Evolutionary conservation across 1,140 invertebrate genomes (phyloP).

Genomic region (Lepidotrigona ventralis): DNA sequence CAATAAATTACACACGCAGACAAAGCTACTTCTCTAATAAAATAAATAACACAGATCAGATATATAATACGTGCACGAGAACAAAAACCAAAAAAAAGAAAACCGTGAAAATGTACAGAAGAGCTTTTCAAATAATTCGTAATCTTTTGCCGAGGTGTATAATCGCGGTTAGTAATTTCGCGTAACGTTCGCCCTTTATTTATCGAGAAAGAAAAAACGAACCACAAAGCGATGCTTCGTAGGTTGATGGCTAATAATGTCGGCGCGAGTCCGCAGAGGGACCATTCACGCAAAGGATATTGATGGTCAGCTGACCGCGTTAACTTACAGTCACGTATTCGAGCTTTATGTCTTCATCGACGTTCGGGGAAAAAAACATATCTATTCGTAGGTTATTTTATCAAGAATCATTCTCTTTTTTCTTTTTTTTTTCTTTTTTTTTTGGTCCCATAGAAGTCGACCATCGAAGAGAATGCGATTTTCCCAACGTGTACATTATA

Average conservation of each 20-base stretch:
- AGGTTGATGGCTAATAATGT: slow-evolving; percentile 25
- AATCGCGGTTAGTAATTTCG: background rate
- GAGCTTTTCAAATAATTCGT: background rate
- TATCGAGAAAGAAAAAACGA: background rate
- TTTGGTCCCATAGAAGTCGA: too few species aligned
- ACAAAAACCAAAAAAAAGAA: too few species aligned
- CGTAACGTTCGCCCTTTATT: background rate
- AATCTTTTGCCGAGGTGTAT: background rate
- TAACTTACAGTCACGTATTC: slow-evolving; percentile 16
- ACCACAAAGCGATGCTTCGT: slow-evolving; percentile 4
- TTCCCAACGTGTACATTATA: background rate
- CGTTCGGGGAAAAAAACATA: background rate
- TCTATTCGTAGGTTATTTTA: background rate
- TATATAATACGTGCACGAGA: too few species aligned
- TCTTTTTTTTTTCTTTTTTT: too few species aligned
- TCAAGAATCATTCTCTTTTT: background rate
- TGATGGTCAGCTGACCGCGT: slow-evolving; percentile 15
- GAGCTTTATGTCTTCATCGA: background rate
- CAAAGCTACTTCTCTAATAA: background rate
- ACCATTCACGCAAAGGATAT: slow-evolving; percentile 17
- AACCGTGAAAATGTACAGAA: background rate
- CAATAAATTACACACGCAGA: background rate
- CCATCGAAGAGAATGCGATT: background rate
- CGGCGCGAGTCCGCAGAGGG: background rate
- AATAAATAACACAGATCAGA: background rate